Base-by-base conservation (phyloP, 2,888 invertebrate species). In the Elegia similella region DNA sequence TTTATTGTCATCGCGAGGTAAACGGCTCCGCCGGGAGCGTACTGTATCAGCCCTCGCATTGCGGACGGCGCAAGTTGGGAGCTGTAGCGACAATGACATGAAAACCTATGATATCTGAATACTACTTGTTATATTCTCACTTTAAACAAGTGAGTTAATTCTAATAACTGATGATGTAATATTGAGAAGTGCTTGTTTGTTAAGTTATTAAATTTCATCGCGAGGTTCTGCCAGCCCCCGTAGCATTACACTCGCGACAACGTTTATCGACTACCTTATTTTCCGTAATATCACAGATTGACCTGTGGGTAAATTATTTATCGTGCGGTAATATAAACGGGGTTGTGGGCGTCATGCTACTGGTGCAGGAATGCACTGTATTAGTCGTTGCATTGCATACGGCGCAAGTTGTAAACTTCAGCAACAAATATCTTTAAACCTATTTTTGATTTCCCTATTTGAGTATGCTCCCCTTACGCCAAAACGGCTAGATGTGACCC, bases 1-100 rank as follows among this genome's bases (percentile, higher is more conserved):
- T 30, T 82, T 80, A 82, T 80, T 75, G 83, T 82, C 83, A 78
- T 77, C 78, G 73, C 69, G 69, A 66, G 72, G 77, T 71, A 73
- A 79, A 82, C 80, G 75, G 70, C 71, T 66, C 81, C 76, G 67
- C 70, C 59, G 81, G 81, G 81, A 72, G 70, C 68, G 61, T 59
- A 69, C 66, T 66, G 75, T 76, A 74, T 78, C 79, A 78, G 76
- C 75, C 76, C 76, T 69, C 70, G 72, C 57, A 64, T 34, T 32
- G 56, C 58, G 42, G 10, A 2, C 42, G 67, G 65, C n/a, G 0
- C 58, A 65, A 65, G 62, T 0, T 0, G 65, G 0, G 15, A 60
- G 58, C 57, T 42, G 6, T 34, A 23, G 50, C 43, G 15, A 55
- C 15, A 23, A 17, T 42, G 17, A 30, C 32, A 23, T 30, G 12